Evolutionary conservation across 1,140 invertebrate genomes (phyloP).

Genomic region (Diploscapter pachys): DNA sequence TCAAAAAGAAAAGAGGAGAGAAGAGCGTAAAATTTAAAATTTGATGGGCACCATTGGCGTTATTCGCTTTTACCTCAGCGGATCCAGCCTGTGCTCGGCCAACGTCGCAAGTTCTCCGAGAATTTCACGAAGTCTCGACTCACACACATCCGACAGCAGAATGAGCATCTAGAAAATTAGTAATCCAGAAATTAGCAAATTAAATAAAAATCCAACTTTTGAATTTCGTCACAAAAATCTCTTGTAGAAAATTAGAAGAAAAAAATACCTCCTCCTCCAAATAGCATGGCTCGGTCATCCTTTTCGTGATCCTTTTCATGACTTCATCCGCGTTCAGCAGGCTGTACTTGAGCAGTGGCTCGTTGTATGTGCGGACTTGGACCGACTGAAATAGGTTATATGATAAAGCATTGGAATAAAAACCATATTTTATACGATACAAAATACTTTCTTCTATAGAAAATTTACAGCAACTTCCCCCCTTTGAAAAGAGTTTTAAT

Average conservation of each 20-base stretch:
- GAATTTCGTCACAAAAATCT: no score
- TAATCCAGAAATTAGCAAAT: no score
- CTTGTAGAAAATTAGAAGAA: no score
- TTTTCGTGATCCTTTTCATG: constrained; percentile 29
- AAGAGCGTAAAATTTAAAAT: not conserved
- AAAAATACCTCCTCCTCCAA: constrained; percentile 28
- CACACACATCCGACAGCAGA: constrained; percentile 29
- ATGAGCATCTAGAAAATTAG: not conserved
- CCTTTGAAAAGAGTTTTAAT: no score
- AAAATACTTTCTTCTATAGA: no score
- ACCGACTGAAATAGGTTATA: not conserved
- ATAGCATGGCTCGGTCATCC: constrained; percentile 29
- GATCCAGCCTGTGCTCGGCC: constrained; percentile 28
- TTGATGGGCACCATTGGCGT: not conserved
- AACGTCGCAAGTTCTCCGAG: constrained; percentile 21
- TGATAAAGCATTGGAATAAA: no score
- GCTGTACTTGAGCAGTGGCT: constrained; percentile 21
- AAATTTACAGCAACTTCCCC: no score
- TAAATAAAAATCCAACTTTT: no score
- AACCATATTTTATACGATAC: no score
- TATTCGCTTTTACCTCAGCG: not conserved
- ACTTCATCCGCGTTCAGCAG: constrained; percentile 28
- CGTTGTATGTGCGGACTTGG: not conserved
- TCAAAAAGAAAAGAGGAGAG: not conserved
- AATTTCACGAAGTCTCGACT: constrained; percentile 25